These are phyloP conservation scores for Akabosia matsudoensis DNA, from an alignment of 1,140 invertebrate species.

Conservation along the genomic window DNA sequence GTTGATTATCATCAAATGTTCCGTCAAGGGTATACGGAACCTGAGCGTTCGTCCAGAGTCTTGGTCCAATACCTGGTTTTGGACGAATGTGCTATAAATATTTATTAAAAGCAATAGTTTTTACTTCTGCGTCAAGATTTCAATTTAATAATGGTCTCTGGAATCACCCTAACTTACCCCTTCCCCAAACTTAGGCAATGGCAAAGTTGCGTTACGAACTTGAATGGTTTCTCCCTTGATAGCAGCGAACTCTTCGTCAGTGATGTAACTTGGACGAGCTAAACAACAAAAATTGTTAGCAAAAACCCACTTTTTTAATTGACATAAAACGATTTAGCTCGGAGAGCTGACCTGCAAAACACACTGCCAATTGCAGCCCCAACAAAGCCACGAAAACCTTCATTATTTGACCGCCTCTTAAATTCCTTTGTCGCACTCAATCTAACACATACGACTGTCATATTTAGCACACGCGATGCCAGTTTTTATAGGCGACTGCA, in stretches of 20 bases:
- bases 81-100: slow-evolving; percentile 19
- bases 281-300: neutral
- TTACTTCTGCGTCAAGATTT: too few species aligned
- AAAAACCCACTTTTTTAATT: too few species aligned
- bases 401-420: too few species aligned
- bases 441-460: too few species aligned
- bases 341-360: neutral
- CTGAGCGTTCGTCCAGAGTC: slow-evolving; percentile 25
- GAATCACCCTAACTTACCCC: slow-evolving; percentile 22
- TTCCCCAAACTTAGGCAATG: slow-evolving; percentile 31
- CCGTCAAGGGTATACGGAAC: slow-evolving; percentile 43
- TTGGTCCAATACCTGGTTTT: slow-evolving; percentile 35
- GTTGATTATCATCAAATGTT: slow-evolving; percentile 33
- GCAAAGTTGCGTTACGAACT: slow-evolving; percentile 6
- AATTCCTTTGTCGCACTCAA: too few species aligned
- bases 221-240: slow-evolving; percentile 18
- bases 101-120: too few species aligned
- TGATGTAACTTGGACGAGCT: slow-evolving; percentile 38
- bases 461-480: too few species aligned
- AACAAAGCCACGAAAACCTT: neutral
- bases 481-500: too few species aligned
- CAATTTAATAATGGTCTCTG: neutral
- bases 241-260: slow-evolving; percentile 40
- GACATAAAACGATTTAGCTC: too few species aligned
- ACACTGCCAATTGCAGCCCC: neutral